Base-by-base conservation (phyloP, 1,140 invertebrate species). In the Venustaconcha ellipsiformis region DNA sequence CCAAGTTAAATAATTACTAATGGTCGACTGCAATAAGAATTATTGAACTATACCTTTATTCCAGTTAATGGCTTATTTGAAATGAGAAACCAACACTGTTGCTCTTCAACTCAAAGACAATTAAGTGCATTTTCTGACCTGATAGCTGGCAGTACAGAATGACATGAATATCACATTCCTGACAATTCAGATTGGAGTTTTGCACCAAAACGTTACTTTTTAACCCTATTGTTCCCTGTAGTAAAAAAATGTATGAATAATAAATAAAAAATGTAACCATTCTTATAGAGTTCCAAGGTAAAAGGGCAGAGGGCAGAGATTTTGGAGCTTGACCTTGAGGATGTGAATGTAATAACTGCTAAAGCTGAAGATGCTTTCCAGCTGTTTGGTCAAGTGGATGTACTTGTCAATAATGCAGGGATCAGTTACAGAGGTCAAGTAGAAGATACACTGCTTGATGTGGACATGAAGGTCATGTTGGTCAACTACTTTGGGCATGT, bases 401-500 rank as follows among this genome's bases (percentile, higher is more conserved):
- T 98, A 84, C 89, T 99, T 5, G 93, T 99, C 23, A 98, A 98
- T 87, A 98, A 98, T 93, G 96, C 95, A 67, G 97, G 97, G 1
- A 92, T 97, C 67, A 95, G 95, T 65, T 94, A 94, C 80, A 90
- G 97, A 84, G 96, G 96, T 13, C 92, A 93, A 81, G 93, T 95
- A 70, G 77, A 93, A 23, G 91, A 94, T 64, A 98, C 97, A 5
- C 91, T 93, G 60, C 86, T 96, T n/a, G 94, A 95, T 86, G 95
- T 99, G 55, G 94, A 97, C 90, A 92, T 94, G 66, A 94, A 94
- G 92, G 92, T 99, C 20, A 99, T 99, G 97, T 88, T 93, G 48
- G 93, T 97, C 3, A 99, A 99, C 91, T 99, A 97, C 90, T 97
- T 99, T 92, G 96, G 96, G 48, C 93, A 96, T 82, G 92, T 98